Evolutionary conservation across 1,140 invertebrate genomes (phyloP).

Genomic region (silkworm (Bombyx mori)): DNA sequence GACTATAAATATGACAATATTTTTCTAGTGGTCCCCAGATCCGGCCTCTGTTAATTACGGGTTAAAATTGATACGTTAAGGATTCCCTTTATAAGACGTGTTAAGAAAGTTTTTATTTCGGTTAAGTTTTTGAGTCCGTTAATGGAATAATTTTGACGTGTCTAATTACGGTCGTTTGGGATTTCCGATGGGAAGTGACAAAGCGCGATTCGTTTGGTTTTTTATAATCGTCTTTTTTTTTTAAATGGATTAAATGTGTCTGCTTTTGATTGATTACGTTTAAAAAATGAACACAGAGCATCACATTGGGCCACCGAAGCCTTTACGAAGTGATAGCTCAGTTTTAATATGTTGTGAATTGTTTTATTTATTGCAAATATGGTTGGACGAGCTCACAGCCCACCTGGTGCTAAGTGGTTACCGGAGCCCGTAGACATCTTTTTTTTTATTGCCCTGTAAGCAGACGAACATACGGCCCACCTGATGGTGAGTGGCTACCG

Average conservation of each 20-base stretch:
- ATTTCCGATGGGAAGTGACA: not conserved
- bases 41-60: slow-evolving; percentile 31
- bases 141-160: slow-evolving; percentile 2
- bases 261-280: not conserved
- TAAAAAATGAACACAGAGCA: no score
- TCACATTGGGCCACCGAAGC: no score
- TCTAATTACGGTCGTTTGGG: not conserved
- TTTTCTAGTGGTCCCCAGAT: not conserved
- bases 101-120: slow-evolving; percentile 6
- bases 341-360: no score
- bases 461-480: no score
- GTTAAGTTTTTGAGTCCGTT: not conserved
- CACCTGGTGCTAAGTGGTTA: no score
- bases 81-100: not conserved
- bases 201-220: not conserved
- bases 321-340: no score
- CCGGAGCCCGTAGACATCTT: no score
- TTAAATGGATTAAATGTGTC: not conserved
- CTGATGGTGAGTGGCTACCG: no score
- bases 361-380: no score
- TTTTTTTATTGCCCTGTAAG: no score
- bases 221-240: not conserved
- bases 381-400: no score
- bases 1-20: no score
- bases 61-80: slow-evolving; percentile 48